Evolutionary conservation across 2,888 invertebrate genomes (phyloP).

Genomic region (Harpalus rufipes): DNA sequence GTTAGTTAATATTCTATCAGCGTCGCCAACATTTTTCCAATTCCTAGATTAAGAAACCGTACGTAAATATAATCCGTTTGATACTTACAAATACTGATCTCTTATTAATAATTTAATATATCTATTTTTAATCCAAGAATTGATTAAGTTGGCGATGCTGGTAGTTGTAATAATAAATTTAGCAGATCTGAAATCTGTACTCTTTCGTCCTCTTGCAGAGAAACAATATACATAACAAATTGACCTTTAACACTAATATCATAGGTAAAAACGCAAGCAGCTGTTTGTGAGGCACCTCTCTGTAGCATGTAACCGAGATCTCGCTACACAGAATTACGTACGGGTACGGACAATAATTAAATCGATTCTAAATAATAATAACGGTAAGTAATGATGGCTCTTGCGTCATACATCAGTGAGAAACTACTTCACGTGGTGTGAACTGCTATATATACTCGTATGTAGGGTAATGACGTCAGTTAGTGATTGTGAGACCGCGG

Average conservation of each 20-base stretch:
- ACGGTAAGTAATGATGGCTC: conserved; percentile 61
- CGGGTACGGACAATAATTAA: conserved; percentile 30
- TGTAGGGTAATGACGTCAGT: conserved; percentile 52
- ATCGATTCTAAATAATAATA: conserved; percentile 53
- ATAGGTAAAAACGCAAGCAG: conserved; percentile 66
- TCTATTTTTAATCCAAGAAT: conserved; percentile 8
- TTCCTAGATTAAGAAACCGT: conserved; percentile 14
- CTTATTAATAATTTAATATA: not conserved
- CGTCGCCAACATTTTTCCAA: not conserved
- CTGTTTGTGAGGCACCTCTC: conserved; percentile 64
- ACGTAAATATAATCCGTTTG: conserved; percentile 8
- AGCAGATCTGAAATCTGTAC: conserved; percentile 65
- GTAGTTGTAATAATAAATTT: conserved; percentile 13
- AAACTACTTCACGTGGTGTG: conserved; percentile 63
- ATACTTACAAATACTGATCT: conserved; percentile 24
- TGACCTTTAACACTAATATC: conserved; percentile 66
- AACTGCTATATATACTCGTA: conserved; percentile 56
- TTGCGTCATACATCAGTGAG: conserved; percentile 60
- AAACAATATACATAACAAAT: conserved; percentile 61
- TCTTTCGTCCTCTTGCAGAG: conserved; percentile 61
- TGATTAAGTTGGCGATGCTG: conserved; percentile 7
- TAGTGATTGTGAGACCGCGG: conserved; percentile 74
- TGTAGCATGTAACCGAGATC: conserved; percentile 60
- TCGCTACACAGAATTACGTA: conserved; percentile 59
- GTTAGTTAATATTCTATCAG: conserved; percentile 15